Evolutionary conservation across 2,888 invertebrate genomes (phyloP).

Genomic region (Aspidiotus rigidus): DNA sequence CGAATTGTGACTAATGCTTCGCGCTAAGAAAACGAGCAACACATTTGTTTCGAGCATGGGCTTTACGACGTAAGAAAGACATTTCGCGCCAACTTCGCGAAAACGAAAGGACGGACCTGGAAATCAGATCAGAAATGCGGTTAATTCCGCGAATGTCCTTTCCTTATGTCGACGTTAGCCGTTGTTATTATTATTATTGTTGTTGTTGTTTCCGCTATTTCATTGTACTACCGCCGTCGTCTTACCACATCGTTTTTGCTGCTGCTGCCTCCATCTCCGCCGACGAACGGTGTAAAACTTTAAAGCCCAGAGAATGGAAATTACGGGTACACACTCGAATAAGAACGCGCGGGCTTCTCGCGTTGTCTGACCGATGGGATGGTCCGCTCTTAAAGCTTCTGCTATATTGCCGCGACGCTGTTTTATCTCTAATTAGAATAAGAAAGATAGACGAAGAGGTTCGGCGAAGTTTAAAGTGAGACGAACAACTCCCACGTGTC

Average conservation of each 20-base stretch:
- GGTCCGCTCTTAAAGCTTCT: conserved; percentile 33
- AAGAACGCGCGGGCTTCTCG: conserved; percentile 12
- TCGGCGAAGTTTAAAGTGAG: conserved; percentile 24
- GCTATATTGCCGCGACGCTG: conserved; percentile 29
- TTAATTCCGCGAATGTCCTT: conserved; percentile 33
- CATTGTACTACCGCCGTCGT: background rate
- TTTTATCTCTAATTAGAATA: conserved; percentile 35
- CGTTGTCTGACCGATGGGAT: conserved; percentile 32
- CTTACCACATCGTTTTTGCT: too few relatives aligned
- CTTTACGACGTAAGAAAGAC: conserved; percentile 7
- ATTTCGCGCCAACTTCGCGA: conserved; percentile 3
- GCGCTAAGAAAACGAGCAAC: conserved; percentile 22
- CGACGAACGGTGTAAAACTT: conserved; percentile 29
- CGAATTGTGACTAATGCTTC: conserved; percentile 32
- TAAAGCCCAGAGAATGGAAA: conserved; percentile 30
- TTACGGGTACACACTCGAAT: conserved; percentile 16
- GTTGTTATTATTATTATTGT: conserved; percentile 17
- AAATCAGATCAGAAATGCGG: conserved; percentile 34
- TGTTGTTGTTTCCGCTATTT: conserved; percentile 15
- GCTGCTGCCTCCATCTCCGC: background rate
- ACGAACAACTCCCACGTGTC: conserved; percentile 34
- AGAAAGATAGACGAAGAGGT: conserved; percentile 33
- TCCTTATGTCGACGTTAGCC: conserved; percentile 31
- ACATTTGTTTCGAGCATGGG: conserved; percentile 23
- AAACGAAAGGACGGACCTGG: conserved; percentile 30